Percentiles rank a stretch among this genome's conserved stretches.
phyloP scores from a whole-genome alignment of 2,888 invertebrate genomes.

The Cosmorhoe ocellata region DNA sequence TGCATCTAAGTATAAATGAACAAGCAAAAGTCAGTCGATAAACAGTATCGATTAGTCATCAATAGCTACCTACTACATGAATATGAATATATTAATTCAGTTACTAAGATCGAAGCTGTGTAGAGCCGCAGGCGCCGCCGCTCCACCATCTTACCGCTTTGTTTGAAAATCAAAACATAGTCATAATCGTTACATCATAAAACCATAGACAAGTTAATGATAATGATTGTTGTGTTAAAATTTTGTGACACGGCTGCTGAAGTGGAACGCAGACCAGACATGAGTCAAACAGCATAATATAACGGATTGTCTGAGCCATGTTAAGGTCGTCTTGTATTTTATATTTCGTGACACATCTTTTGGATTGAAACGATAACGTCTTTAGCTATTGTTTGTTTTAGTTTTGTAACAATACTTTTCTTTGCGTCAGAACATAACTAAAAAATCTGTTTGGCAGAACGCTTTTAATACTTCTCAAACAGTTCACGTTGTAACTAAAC shows the following conservation, averaged over 20 bases:
- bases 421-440: neutral
- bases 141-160: conserved; percentile 40
- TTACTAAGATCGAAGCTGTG: conserved; percentile 10
- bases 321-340: neutral
- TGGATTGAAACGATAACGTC: neutral
- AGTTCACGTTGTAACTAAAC: conserved; percentile 18
- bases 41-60: conserved; percentile 27
- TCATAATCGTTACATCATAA: conserved; percentile 52
- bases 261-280: conserved; percentile 1
- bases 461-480: conserved; percentile 1
- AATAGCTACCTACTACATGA: conserved; percentile 17
- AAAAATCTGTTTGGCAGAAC: neutral
- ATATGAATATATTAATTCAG: conserved; percentile 26
- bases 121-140: conserved; percentile 17
- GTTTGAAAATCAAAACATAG: conserved; percentile 53
- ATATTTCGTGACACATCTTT: neutral
- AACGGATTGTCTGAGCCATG: neutral
- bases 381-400: too few relatives aligned
- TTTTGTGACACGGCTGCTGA: conserved; percentile 23
- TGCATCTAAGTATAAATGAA: neutral
- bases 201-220: conserved; percentile 19
- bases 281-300: too few relatives aligned
- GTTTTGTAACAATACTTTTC: neutral
- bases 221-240: conserved; percentile 37
- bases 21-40: conserved; percentile 21